Evolutionary conservation across 2,888 invertebrate genomes (phyloP).

Genomic region (Cheilosia urbana): DNA sequence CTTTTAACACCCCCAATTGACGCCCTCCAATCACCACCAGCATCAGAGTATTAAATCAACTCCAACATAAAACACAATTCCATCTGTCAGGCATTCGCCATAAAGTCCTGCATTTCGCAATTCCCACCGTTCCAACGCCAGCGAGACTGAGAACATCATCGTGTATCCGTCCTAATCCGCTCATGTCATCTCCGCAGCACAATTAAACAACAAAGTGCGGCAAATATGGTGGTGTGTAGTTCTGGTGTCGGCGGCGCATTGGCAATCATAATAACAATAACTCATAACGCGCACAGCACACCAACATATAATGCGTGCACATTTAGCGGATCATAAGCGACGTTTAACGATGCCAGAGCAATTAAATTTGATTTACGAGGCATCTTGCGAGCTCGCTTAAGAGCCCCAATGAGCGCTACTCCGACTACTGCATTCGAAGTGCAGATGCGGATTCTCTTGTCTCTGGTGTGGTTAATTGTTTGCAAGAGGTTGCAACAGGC

Average conservation of each 20-base stretch:
- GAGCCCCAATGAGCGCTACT: conserved; percentile 39
- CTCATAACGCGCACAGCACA: conserved; percentile 65
- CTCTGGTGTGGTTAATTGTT: conserved; percentile 68
- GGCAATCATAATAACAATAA: conserved; percentile 74
- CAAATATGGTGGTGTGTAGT: conserved; percentile 17
- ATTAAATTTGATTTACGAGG: conserved; percentile 76
- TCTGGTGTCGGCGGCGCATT: conserved; percentile 56
- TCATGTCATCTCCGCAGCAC: conserved; percentile 53
- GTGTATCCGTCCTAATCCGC: conserved; percentile 16
- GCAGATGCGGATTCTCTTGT: conserved; percentile 43
- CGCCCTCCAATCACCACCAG: conserved; percentile 27
- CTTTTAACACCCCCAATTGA: conserved; percentile 2
- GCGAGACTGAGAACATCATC: conserved; percentile 8
- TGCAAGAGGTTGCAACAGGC: conserved; percentile 39
- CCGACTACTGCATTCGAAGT: conserved; percentile 24
- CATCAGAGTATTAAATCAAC: conserved; percentile 33
- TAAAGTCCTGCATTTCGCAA: conserved; percentile 35
- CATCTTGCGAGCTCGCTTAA: conserved; percentile 57
- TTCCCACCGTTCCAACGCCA: conserved; percentile 37
- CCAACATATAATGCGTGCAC: conserved; percentile 73
- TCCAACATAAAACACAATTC: conserved; percentile 20
- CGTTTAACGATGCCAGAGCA: conserved; percentile 76
- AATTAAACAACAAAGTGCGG: conserved; percentile 60
- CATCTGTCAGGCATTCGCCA: conserved; percentile 45
- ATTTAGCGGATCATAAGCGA: conserved; percentile 76